Base-by-base conservation (phyloP, 2,888 invertebrate genomes). In the Leucoptera coffeella region DNA sequence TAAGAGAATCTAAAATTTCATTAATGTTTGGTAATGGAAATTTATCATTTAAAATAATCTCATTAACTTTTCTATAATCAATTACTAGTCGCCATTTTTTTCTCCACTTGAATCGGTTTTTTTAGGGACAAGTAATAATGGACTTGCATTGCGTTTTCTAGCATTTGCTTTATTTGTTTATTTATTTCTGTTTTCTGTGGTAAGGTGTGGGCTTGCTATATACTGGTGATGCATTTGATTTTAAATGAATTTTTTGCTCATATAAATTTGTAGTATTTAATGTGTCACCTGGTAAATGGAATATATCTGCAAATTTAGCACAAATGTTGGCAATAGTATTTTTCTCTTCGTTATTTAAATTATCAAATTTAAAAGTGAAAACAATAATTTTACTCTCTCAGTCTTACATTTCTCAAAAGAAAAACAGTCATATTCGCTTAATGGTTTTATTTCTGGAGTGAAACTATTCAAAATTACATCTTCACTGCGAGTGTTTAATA, bases 191-290 rank as follows among this genome's bases (percentile, higher is more conserved):
- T 33, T 33, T 17, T 23, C 7, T 36, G 24, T 3, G 40, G 38
- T 14, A 36, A 23, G 8, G 38, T 31, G 21, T 40, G 38, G 35
- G 34, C 23, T 38, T 38, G 5, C 14, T 10, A 32, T 31, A 37
- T 10, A 37, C 28, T 23, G 20, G 12, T 11, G 9, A 3, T 4
- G 20, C 9, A n/a, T 26, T 25, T 3, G 23, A 27, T 31, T 38
- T 37, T 21, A 40, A 29, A 5, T 14, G 5, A 7, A 39, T 38
- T 4, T 22, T 12, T 13, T 38, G 37, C 27, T 31, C 7, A 12
- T 22, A 30, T 4, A 37, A 5, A 22, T 32, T 28, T 6, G 37
- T 34, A 2, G 33, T 30, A 2, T 21, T 21, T 15, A 37, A 22
- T 17, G 30, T 35, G 25, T 40, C 37, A 4, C 29, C 31, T 11